Base-by-base conservation (phyloP, 1,140 invertebrate species). In the Achroia grisella region DNA sequence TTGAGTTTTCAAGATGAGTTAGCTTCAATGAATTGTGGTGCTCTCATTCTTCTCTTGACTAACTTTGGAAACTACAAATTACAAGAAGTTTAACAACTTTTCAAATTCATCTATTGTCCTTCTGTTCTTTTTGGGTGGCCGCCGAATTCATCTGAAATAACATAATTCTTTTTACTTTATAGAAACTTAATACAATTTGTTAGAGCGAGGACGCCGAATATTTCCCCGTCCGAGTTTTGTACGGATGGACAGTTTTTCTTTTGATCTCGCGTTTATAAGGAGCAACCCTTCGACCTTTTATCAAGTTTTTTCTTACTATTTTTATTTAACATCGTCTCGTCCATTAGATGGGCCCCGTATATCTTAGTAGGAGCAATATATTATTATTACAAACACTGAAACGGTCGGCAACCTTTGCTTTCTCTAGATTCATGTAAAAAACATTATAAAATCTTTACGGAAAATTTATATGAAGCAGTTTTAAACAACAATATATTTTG, bases 231-330 rank as follows among this genome's bases (percentile, higher is more conserved):
- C 14, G 23, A 39, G 14, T 23, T 39, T 39, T 39, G 14, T 39
- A 23, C 36, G 36, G 36, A 39, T 39, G 36, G 36, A 39, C 36
- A 39, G 36, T 39, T 39, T 39, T 39, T 39, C 36, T 11, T 39
- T 39, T 39, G 36, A 39, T 39, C 36, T 39, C 14, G 6, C 17
- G 36, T 39, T 39, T 39, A 39, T 39, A 39, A 39, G 17, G 36
- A 10, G n/a, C 17, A 39, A 39, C 36, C 36, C 36, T 39, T 39
- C 10, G 36, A 10, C n/a, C 36, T 27, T 39, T 39, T 39, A 39
- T 39, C 36, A 39, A 39, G 36, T 39, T 39, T 39, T 23, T 39
- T 12, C 17, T 17, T 39, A 39, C 36, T 39, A 39, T 39, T 39
- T 39, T 39, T 39, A 39, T 39, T 39, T 39, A 39, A 39, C 36